phyloP scores from a whole-genome alignment of 1,140 invertebrate genomes.

The Ceratina calcarata region DNA sequence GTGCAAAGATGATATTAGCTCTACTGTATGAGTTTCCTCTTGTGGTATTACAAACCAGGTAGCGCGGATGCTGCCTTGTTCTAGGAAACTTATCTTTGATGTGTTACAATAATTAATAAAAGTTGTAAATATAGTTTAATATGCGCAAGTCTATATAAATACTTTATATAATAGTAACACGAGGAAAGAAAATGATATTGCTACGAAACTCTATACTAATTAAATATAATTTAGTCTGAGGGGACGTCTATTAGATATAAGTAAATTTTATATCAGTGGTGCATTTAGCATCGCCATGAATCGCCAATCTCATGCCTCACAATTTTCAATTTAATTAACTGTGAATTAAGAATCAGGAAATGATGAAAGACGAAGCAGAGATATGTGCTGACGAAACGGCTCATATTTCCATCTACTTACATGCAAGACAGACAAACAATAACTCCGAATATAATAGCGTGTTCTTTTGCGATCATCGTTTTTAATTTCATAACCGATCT shows the following conservation, averaged over 20 bases:
- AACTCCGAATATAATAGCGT: conserved; percentile 58
- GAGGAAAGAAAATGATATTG: conserved; percentile 70
- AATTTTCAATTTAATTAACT: conserved; percentile 40
- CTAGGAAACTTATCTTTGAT: conserved; percentile 65
- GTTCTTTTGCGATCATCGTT: conserved; percentile 61
- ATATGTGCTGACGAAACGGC: conserved; percentile 49
- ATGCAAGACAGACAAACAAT: conserved; percentile 22
- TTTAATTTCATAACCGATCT: conserved; percentile 75
- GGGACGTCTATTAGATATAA: conserved; percentile 75
- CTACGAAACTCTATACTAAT: conserved; percentile 73
- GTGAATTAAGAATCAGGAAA: conserved; percentile 53
- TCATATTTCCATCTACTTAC: conserved; percentile 36
- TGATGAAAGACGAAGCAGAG: conserved; percentile 14
- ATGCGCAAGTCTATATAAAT: conserved; percentile 78
- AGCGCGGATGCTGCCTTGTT: conserved; percentile 54
- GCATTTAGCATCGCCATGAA: conserved; percentile 72
- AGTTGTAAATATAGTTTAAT: conserved; percentile 80
- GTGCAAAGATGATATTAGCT: conserved; percentile 57
- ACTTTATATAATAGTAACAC: conserved; percentile 77
- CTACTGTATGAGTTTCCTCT: conserved; percentile 52
- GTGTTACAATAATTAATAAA: conserved; percentile 68
- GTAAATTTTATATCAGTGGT: conserved; percentile 79
- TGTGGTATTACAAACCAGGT: conserved; percentile 53
- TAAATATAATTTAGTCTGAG: conserved; percentile 67
- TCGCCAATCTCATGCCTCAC: conserved; percentile 65